A percentile compares a stretch with the other conserved stretches of the same genome.
phyloP scores from a whole-genome alignment of 2,113 vertebrate species.

The Percopsis transmontana region DNA sequence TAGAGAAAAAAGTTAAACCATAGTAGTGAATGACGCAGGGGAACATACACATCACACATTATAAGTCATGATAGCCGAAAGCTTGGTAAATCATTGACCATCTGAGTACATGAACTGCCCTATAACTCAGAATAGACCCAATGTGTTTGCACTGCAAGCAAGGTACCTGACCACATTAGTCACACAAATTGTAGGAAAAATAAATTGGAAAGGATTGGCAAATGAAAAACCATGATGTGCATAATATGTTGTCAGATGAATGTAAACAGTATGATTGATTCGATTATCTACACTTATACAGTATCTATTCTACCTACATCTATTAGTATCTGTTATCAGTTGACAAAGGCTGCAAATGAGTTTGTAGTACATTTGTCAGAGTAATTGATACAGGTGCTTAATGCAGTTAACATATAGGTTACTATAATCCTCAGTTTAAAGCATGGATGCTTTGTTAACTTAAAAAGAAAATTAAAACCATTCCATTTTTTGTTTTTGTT shows the following conservation, averaged over 20 bases:
- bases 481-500: neutral
- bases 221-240: constrained; percentile 10
- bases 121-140: neutral
- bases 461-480: too few species aligned
- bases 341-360: neutral
- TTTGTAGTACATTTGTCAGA: constrained; percentile 29
- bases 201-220: neutral
- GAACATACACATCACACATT: neutral
- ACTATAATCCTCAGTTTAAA: neutral
- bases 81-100: constrained; percentile 35
- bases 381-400: constrained; percentile 9
- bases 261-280: constrained; percentile 51
- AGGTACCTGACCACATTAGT: neutral
- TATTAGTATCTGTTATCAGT: neutral
- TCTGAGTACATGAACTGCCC: constrained; percentile 12
- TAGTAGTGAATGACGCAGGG: neutral
- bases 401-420: neutral
- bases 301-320: neutral
- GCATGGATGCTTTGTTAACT: constrained; percentile 4
- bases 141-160: constrained; percentile 27
- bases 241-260: constrained; percentile 21
- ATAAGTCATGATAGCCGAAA: constrained; percentile 1
- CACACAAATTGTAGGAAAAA: neutral
- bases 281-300: constrained; percentile 19
- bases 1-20: too few species aligned